These are phyloP conservation scores for Apamea epomidion DNA, from an alignment of 2,888 invertebrate genomes.

Conservation along the genomic window DNA sequence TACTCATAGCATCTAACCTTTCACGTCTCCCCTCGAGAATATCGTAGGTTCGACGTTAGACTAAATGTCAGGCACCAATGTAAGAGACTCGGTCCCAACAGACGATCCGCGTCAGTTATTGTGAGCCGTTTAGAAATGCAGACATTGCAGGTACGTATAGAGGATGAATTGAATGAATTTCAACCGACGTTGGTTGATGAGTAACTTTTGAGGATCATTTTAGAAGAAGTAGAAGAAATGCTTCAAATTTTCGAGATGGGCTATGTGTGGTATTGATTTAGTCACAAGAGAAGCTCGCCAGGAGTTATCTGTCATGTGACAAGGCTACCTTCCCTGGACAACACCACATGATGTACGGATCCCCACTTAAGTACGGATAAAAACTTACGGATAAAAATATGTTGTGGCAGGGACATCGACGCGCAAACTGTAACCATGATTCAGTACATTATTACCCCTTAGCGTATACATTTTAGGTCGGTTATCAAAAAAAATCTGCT, in stretches of 20 bases:
- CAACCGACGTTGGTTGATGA: background rate
- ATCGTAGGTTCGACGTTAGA: conserved; percentile 30
- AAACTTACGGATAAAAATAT: too few species aligned
- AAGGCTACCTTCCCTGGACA: too few species aligned
- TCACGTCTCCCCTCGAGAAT: conserved; percentile 46
- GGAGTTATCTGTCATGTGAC: background rate
- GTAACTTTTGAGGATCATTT: background rate
- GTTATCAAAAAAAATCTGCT: too few species aligned
- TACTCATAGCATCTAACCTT: conserved; percentile 63
- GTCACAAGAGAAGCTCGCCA: background rate
- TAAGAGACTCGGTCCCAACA: conserved; percentile 35
- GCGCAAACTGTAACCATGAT: too few species aligned
- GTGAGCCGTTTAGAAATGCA: conserved; percentile 26
- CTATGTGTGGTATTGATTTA: background rate
- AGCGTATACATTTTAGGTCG: too few species aligned
- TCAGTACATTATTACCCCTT: too few species aligned
- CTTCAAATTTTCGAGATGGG: background rate
- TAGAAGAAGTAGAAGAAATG: background rate
- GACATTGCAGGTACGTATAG: background rate
- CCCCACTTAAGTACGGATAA: too few species aligned
- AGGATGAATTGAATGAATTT: conserved; percentile 9
- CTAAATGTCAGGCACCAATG: conserved; percentile 54
- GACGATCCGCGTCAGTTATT: conserved; percentile 36
- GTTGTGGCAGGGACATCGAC: too few species aligned
- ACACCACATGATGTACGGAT: background rate